These are phyloP conservation scores for Desmodus rotundus DNA, from an alignment of 2,113 vertebrate genomes.

Conservation along the genomic window DNA sequence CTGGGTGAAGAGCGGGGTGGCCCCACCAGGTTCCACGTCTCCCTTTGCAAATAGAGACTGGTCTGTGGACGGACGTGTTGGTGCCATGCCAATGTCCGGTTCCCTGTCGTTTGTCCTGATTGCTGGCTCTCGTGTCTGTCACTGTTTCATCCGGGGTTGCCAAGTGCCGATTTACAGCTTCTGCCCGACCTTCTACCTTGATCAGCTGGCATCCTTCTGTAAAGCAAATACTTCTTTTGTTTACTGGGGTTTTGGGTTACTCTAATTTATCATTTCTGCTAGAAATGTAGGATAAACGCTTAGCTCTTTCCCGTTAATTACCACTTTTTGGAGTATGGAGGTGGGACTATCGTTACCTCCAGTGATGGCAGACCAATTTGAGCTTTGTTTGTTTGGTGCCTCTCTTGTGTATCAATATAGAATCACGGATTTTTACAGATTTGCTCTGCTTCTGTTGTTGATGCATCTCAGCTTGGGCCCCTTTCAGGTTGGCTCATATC, in stretches of 20 bases:
- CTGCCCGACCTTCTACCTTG: not conserved
- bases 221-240: not conserved
- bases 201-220: not conserved
- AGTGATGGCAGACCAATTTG: not conserved
- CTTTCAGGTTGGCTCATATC: rapidly evolving
- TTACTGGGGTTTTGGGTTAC: not conserved
- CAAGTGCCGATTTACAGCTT: not conserved
- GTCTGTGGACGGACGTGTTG: not conserved
- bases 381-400: not conserved
- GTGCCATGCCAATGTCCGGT: not conserved
- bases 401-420: not conserved
- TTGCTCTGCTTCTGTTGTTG: not conserved
- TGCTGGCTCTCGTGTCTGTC: not conserved
- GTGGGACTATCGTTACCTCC: no score
- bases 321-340: not conserved
- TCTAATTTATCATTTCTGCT: not conserved
- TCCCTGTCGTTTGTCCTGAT: not conserved
- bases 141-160: not conserved
- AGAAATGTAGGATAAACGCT: not conserved
- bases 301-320: not conserved
- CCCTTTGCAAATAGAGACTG: not conserved
- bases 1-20: not conserved
- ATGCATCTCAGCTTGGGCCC: not conserved
- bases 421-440: not conserved
- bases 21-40: not conserved